phyloP scores from a whole-genome alignment of 2,888 invertebrate genomes.

The Tetropium fuscum region DNA sequence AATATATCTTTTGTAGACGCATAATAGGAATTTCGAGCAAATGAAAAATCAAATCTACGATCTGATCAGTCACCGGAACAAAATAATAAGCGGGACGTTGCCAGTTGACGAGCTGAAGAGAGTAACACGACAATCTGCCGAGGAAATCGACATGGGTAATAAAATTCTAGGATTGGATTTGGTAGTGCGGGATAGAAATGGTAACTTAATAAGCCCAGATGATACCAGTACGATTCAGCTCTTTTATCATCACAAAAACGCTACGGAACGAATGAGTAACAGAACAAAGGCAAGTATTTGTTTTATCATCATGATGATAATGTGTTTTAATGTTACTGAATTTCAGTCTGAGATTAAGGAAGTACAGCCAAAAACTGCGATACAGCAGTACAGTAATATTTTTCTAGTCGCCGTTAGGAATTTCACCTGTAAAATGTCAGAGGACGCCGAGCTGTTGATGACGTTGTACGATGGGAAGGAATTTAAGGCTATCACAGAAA shows the following conservation, averaged over 20 bases:
- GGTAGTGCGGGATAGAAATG: slow-evolving; percentile 84
- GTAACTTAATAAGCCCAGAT: slow-evolving; percentile 82
- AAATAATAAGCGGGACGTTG: slow-evolving; percentile 87
- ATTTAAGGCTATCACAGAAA: slow-evolving; percentile 86
- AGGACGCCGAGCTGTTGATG: slow-evolving; percentile 87
- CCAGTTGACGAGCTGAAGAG: slow-evolving; percentile 90
- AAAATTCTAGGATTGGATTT: slow-evolving; percentile 81
- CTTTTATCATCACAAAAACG: slow-evolving; percentile 86
- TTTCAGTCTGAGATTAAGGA: slow-evolving; percentile 69
- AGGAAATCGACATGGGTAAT: slow-evolving; percentile 92
- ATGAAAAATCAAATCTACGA: slow-evolving; percentile 88
- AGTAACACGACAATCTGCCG: slow-evolving; percentile 84
- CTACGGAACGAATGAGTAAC: slow-evolving; percentile 81
- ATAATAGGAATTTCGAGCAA: slow-evolving; percentile 78
- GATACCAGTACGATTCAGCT: slow-evolving; percentile 86
- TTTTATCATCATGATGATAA: too few relatives aligned
- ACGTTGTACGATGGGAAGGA: slow-evolving; percentile 87
- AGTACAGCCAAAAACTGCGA: slow-evolving; percentile 67
- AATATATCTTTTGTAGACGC: slow-evolving; percentile 65
- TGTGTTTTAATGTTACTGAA: background rate
- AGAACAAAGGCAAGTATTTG: slow-evolving; percentile 74
- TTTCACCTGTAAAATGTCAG: slow-evolving; percentile 90
- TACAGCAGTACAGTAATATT: slow-evolving; percentile 78
- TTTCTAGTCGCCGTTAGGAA: slow-evolving; percentile 87
- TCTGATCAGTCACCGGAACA: slow-evolving; percentile 81